Base-by-base conservation (phyloP, 2,888 invertebrate genomes). In the Drosophila aldrichi region DNA sequence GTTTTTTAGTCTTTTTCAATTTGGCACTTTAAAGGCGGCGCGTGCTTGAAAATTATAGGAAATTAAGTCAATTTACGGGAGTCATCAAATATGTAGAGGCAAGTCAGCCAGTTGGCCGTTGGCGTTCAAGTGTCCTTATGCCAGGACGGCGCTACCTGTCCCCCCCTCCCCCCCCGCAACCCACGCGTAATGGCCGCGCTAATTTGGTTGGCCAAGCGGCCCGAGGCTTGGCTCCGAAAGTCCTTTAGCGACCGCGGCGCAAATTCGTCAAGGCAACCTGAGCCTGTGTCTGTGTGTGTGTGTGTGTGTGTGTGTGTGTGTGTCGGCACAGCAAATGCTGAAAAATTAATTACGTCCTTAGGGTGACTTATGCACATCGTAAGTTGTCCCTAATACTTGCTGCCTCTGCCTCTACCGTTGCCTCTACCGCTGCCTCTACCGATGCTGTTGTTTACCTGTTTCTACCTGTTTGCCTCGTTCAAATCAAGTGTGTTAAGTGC, bases 301-400 rank as follows among this genome's bases (percentile, higher is more conserved):
- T 25, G 36, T 54, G 36, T 9, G 22, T 51, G 20, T 36, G n/a
- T 25, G n/a, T 38, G 36, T 52, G 54, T 54, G 54, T 55, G 55
- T 59, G 70, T 59, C 60, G 70, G 61, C 60, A 71, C 70, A 81
- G 80, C 83, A 85, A 88, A 91, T 91, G 82, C 83, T 90, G 88
- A 91, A 92, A 92, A 92, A 91, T 92, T 92, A 91, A 92, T 91
- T 91, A 91, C 85, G 88, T 90, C 92, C 92, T 91, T 78, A 79
- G 91, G 92, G 91, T 79, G 81, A 83, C 87, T 83, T 89, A 89
- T 88, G 74, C 68, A 59, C 68, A 18, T 49, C 40, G 65, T 48
- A 49, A 59, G 57, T 49, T 61, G 68, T 66, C 61, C 65, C 59
- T 62, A 71, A 78, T 65, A 65, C 14, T 60, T 29, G 60, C 78